Conservation (phyloP, 1,140 invertebrate species). For the Camponotus floridanus region DNA sequence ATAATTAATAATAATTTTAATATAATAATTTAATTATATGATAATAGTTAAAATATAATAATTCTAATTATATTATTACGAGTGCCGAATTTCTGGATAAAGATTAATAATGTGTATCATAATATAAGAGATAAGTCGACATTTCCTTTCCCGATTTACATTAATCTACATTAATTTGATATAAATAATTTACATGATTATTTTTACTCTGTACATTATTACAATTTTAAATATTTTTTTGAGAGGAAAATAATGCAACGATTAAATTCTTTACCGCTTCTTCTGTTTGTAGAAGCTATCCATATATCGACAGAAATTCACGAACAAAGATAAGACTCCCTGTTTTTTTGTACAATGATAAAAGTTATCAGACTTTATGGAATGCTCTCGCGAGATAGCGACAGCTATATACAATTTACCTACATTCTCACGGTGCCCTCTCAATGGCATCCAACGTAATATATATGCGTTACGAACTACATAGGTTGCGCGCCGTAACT, state of each 20-base stretch:
- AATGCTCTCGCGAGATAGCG: constrained; percentile 16
- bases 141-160: background rate
- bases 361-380: constrained; percentile 6
- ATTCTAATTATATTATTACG: background rate
- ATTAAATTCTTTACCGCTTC: background rate
- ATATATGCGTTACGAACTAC: constrained; percentile 17
- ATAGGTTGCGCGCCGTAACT: background rate
- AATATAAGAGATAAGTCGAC: background rate
- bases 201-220: background rate
- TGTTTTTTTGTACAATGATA: constrained; percentile 1
- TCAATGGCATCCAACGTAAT: constrained; percentile 59
- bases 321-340: background rate
- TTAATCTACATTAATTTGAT: background rate
- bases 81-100: constrained; percentile 7
- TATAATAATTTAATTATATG: too few relatives aligned
- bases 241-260: too few relatives aligned
- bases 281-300: background rate
- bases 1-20: too few relatives aligned
- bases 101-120: constrained; percentile 11
- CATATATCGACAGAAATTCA: background rate
- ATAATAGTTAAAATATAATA: background rate
- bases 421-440: constrained; percentile 78
- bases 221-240: constrained; percentile 28
- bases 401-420: constrained; percentile 72
- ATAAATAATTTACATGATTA: background rate